Base-by-base conservation (phyloP, 2,888 invertebrate genomes). In the Hylaea fasciaria region DNA sequence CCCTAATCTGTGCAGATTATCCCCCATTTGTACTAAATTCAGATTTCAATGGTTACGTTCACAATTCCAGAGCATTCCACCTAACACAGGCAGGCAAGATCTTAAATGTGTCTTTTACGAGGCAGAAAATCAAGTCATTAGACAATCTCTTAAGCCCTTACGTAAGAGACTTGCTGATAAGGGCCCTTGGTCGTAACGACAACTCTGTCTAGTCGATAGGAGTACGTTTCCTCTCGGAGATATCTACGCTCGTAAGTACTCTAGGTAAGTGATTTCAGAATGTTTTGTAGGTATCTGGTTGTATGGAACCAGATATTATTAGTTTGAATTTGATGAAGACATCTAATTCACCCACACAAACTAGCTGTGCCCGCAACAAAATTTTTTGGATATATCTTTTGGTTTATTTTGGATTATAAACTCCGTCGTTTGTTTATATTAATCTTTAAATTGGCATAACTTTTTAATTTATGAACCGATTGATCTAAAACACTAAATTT, bases 51-150 rank as follows among this genome's bases (percentile, higher is more conserved):
- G 12, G 10, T 37, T 10, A 14, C 12, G 53, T 41, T 55, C 44
- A 35, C 51, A 53, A 50, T 40, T 39, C 28, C 43, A 54, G 45
- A 54, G 46, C 53, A 57, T 60, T 66, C 58, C 63, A 47, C 58
- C 56, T 55, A 57, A 58, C 41, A 61, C 52, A 65, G 65, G 9
- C 55, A 61, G 64, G 57, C 46, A 54, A 61, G 56, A 66, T 69
- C 68, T 66, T 61, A 66, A 68, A 62, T 66, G 48, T 68, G 63
- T 67, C 78, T 82, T 82, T 83, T 81, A 83, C 78, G 80, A 79
- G 74, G 73, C 72, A 78, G 79, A 82, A 83, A 85, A 86, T 86
- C 81, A 80, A 80, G 86, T 83, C 86, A 86, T 88, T 88, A 88
- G 83, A 74, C 76, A 72, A 74, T 73, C 74, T 74, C 75, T 77